These are phyloP conservation scores for Stigmatopora argus DNA, from an alignment of 2,113 vertebrate species.

Conservation along the genomic window DNA sequence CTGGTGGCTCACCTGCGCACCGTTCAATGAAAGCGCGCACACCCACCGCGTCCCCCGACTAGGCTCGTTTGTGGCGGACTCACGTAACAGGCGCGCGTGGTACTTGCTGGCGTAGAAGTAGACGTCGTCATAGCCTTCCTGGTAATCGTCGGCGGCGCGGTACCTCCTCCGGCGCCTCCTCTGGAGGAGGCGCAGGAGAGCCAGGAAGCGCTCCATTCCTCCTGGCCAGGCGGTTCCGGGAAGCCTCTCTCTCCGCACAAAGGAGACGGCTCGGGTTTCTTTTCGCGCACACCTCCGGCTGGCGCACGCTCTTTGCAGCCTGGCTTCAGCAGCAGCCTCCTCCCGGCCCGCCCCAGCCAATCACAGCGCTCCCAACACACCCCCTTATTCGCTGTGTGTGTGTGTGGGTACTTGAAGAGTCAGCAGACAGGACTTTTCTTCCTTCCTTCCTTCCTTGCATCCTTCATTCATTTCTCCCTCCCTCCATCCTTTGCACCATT, in stretches of 20 bases:
- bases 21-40: constrained; percentile 28
- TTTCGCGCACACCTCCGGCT: constrained; percentile 6
- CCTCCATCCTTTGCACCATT: constrained; percentile 1
- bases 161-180: constrained; percentile 95
- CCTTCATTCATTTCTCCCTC: neutral
- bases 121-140: constrained; percentile 97
- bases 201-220: constrained; percentile 89
- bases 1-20: constrained; percentile 40
- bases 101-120: constrained; percentile 85
- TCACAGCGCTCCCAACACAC: constrained; percentile 45
- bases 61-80: constrained; percentile 51
- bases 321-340: constrained; percentile 47
- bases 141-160: constrained; percentile 95
- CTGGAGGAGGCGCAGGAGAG: constrained; percentile 88
- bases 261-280: constrained; percentile 48
- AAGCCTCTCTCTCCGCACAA: constrained; percentile 34
- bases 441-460: neutral
- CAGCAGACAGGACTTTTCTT: constrained; percentile 27
- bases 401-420: constrained; percentile 33
- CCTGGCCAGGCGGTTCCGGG: constrained; percentile 23
- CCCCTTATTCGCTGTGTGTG: constrained; percentile 31
- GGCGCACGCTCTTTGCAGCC: constrained; percentile 54
- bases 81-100: constrained; percentile 80
- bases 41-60: neutral
- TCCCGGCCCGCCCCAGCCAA: constrained; percentile 58